Base-by-base conservation (phyloP, 2,888 invertebrate genomes). In the Baronia brevicornis region DNA sequence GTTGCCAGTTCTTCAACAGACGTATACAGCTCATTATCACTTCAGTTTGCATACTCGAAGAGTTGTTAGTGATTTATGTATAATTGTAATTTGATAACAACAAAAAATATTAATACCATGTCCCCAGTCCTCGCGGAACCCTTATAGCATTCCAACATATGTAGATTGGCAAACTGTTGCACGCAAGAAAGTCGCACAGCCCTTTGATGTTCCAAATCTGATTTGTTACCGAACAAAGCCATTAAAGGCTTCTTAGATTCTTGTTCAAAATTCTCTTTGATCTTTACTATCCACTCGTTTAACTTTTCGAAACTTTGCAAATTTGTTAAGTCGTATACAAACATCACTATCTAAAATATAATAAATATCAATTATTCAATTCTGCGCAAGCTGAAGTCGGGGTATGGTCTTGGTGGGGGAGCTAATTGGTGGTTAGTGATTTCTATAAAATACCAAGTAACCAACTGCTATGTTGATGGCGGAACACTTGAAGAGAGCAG, bases 321-420 rank as follows among this genome's bases (percentile, higher is more conserved):
- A 61, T 91, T 93, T 14, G 94, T 94, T 31, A 96, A 88, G 61
- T 96, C 95, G 62, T 94, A 95, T 0, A 94, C 91, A 43, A 95
- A 79, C 30, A 95, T 64, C 30, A 94, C 87, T 29, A 92, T 88
- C 94, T 92, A 66, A 47, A 87, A 74, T 21, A 38, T 10, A 22
- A 3, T 9, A 8, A 20, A 3, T n/a, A 1, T 27, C 2, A 18
- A 4, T 27, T 1, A 9, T 3, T n/a, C n/a, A n/a, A n/a, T n/a
- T n/a, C n/a, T n/a, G n/a, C n/a, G n/a, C n/a, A n/a, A n/a, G n/a
- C n/a, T n/a, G n/a, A n/a, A n/a, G n/a, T n/a, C n/a, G n/a, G n/a
- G n/a, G n/a, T n/a, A n/a, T n/a, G n/a, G n/a, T n/a, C n/a, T n/a
- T n/a, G n/a, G n/a, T n/a, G n/a, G n/a, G n/a, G n/a, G n/a, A n/a